phyloP scores from a whole-genome alignment of 2,888 invertebrate species.

The Timandra comae region DNA sequence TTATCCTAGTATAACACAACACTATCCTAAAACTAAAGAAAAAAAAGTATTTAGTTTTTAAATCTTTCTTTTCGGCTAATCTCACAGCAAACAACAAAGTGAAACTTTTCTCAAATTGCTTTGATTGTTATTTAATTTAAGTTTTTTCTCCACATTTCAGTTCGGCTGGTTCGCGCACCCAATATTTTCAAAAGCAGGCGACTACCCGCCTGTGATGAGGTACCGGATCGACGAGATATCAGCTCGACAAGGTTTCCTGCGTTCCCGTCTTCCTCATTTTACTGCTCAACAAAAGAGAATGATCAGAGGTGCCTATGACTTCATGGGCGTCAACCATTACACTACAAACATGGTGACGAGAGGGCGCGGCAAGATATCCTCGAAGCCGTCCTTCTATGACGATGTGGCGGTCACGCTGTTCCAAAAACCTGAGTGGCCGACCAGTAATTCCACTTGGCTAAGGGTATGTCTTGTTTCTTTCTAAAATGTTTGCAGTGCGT shows the following conservation, averaged over 20 bases:
- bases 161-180: slow-evolving; percentile 83
- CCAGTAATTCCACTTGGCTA: slow-evolving; percentile 66
- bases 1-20: too few relatives aligned
- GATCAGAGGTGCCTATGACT: slow-evolving; percentile 81
- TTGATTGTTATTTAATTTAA: neutral
- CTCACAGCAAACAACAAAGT: too few relatives aligned
- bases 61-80: too few relatives aligned
- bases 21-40: too few relatives aligned
- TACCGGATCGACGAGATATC: slow-evolving; percentile 75
- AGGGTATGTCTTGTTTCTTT: too few relatives aligned
- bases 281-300: slow-evolving; percentile 75
- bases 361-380: slow-evolving; percentile 28
- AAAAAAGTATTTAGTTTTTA: too few relatives aligned
- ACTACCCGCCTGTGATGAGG: slow-evolving; percentile 82
- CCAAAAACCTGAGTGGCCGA: slow-evolving; percentile 69
- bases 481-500: too few relatives aligned
- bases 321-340: slow-evolving; percentile 86
- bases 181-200: slow-evolving; percentile 77
- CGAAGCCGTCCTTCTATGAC: slow-evolving; percentile 46
- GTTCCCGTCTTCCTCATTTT: slow-evolving; percentile 80
- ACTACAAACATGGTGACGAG: slow-evolving; percentile 70
- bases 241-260: slow-evolving; percentile 69
- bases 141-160: slow-evolving; percentile 31
- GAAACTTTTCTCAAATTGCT: too few relatives aligned
- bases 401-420: slow-evolving; percentile 52